Conservation (phyloP, 2,113 vertebrate species). For the Lates calcarifer region DNA sequence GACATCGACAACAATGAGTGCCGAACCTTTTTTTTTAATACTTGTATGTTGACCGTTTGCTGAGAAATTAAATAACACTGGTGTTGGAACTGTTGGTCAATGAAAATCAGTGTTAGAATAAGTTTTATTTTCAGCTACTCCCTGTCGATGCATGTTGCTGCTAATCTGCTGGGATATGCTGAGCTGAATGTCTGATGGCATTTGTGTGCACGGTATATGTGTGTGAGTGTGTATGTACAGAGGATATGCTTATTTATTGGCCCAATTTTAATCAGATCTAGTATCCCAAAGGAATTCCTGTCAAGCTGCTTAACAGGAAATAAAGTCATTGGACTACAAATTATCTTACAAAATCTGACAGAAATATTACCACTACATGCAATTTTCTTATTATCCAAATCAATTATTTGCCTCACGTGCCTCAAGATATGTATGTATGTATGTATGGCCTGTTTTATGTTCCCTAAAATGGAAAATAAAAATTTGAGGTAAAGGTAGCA, state of each 20-base stretch:
- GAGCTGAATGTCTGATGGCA: constrained; percentile 13
- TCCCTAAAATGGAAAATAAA: neutral
- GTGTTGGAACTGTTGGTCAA: constrained; percentile 8
- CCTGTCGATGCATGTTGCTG: constrained; percentile 34
- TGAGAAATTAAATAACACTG: constrained; percentile 33
- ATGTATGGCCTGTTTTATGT: neutral
- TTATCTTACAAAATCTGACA: neutral
- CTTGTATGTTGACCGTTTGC: constrained; percentile 8
- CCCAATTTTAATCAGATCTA: constrained; percentile 36
- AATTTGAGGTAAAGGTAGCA: neutral
- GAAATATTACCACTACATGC: neutral
- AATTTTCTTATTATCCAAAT: constrained; percentile 1
- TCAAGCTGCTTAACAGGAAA: constrained; percentile 53
- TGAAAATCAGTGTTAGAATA: neutral
- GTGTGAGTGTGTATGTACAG: neutral
- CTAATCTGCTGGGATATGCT: constrained; percentile 22
- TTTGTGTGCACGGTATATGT: constrained; percentile 5
- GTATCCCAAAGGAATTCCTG: constrained; percentile 59
- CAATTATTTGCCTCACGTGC: no score
- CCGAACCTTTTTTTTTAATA: constrained; percentile 18
- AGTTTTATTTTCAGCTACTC: neutral
- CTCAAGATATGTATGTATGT: no score
- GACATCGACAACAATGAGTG: neutral
- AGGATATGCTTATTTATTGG: constrained; percentile 66
- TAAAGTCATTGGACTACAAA: constrained; percentile 41